These are phyloP conservation scores for Atta colombica DNA, from an alignment of 1,140 invertebrate species.

Conservation along the genomic window DNA sequence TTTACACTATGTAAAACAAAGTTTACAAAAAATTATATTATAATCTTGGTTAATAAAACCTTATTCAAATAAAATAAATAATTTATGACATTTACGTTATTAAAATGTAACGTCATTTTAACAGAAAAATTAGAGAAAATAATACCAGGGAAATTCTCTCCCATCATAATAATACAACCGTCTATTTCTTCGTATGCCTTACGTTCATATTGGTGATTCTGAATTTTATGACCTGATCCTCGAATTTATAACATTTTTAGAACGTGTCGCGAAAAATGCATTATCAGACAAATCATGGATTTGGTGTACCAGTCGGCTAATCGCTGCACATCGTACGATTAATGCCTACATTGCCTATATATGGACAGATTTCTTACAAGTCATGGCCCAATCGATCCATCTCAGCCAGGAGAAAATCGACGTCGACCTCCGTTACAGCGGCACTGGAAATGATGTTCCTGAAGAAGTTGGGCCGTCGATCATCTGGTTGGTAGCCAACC, in stretches of 20 bases:
- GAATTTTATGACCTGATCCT: constrained; percentile 47
- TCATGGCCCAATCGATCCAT: constrained; percentile 97
- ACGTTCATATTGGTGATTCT: constrained; percentile 38
- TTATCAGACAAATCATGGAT: constrained; percentile 34
- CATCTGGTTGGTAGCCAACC: constrained; percentile 99
- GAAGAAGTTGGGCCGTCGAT: constrained; percentile 98
- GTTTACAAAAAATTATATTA: constrained; percentile 3
- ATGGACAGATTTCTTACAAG: constrained; percentile 88
- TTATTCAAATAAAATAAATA: constrained; percentile 26
- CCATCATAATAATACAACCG: neutral
- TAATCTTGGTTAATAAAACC: neutral
- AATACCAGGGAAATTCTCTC: neutral
- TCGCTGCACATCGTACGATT: constrained; percentile 48
- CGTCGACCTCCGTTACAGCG: constrained; percentile 94
- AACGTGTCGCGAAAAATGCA: constrained; percentile 44
- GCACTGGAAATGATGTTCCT: constrained; percentile 99
- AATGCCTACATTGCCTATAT: constrained; percentile 42
- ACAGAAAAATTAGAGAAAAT: neutral
- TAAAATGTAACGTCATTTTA: neutral
- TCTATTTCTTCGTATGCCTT: constrained; percentile 27
- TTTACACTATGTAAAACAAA: neutral
- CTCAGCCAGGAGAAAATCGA: constrained; percentile 97
- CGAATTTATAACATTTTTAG: constrained; percentile 54
- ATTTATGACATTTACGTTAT: neutral
- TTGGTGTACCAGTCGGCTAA: constrained; percentile 19